Evolutionary conservation across 2,888 invertebrate species (phyloP), one percentile per base, ranked within the genome.

Genomic region (Eustalomyia histrio): DNA sequence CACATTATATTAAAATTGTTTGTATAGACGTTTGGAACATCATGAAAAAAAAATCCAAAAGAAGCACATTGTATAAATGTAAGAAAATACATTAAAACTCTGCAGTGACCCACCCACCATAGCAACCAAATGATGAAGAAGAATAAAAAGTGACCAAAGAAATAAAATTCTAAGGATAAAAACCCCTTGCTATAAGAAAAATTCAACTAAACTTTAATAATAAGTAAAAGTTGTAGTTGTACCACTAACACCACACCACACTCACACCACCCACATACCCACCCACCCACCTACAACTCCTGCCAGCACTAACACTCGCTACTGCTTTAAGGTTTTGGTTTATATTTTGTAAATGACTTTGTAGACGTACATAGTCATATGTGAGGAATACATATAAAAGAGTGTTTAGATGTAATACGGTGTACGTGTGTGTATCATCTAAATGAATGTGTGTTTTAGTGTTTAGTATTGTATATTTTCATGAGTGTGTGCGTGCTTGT

Each of bases 241-340:
- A 71, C 14, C 55, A 61, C 83, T 85, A 84, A 85, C 85, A 73
- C 10, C 58, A 61, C 83, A 85, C 84, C 86, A 84, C 84, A 84
- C 85, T 7, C 29, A 55, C 39, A n/a, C 65, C 84, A 87, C 80
- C 75, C 78, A 39, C 10, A 47, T 85, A 84, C 86, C 85, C 84
- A 84, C 85, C 29, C 29, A 55, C 39, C 65, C 84, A 87, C 80
- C 75, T 79, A 39, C 10, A 47, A 14, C 84, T 87, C 83, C 76
- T 82, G 14, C 83, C 76, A 80, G 14, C 39, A 47, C 14, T 47
- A 71, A 79, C 16, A 16, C 75, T 79, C 85, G 43, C 43, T n/a
- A n/a, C 6, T 5, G 1, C 14, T 6, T 0, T 39, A n/a, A 50
- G 33, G 58, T 39, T 50, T 52, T 60, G 67, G 35, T 58, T 68